A percentile compares a stretch with the other conserved stretches of the same genome.
Evolutionary conservation across 1,140 invertebrate species (phyloP).

Genomic region (Gonatopus flavifemur): DNA sequence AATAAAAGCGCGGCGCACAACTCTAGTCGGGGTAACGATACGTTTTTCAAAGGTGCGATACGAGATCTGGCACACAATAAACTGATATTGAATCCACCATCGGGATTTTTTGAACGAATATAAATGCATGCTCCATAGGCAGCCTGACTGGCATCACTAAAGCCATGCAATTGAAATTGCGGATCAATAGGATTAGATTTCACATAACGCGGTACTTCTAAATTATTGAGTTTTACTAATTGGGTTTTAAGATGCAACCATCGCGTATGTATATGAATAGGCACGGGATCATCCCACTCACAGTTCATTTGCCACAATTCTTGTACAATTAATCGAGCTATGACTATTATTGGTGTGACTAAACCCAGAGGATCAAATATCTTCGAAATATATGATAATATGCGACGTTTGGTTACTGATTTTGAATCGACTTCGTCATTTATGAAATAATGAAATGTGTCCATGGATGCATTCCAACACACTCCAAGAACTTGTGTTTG

Average conservation of each 20-base stretch:
- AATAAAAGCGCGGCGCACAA: constrained; percentile 36
- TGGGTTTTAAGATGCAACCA: neutral
- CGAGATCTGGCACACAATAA: constrained; percentile 30
- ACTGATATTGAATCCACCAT: constrained; percentile 3
- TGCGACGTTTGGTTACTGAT: neutral
- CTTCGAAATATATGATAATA: neutral
- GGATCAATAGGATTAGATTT: neutral
- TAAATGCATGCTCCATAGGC: constrained; percentile 26
- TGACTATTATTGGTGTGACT: neutral
- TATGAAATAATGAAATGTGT: no score
- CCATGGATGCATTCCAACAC: no score
- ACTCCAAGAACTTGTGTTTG: no score
- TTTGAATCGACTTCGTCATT: no score
- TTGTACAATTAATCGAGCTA: neutral
- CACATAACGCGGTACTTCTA: neutral
- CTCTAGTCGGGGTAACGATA: constrained; percentile 31
- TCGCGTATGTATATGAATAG: neutral
- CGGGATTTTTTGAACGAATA: neutral
- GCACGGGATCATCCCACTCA: neutral
- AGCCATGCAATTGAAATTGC: constrained; percentile 12
- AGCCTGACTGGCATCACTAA: constrained; percentile 17
- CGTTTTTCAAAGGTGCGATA: constrained; percentile 22
- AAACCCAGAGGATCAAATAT: neutral
- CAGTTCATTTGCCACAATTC: neutral
- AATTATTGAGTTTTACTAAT: neutral